Conservation (phyloP, 2,113 vertebrate species). For the Ia io region DNA sequence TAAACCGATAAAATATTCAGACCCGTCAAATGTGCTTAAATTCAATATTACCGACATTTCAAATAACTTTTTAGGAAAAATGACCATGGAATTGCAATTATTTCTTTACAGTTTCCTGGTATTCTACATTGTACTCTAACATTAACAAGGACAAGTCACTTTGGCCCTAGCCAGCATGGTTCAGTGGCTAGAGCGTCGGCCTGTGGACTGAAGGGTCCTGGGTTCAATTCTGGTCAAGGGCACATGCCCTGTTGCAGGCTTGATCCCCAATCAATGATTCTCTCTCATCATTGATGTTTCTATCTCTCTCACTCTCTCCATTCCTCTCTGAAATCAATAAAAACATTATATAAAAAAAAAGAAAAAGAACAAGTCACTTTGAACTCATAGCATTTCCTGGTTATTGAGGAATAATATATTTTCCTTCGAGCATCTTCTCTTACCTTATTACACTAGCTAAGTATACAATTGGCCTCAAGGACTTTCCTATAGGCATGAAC, state of each 20-base stretch:
- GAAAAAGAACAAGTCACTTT: background rate
- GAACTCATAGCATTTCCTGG: constrained; percentile 25
- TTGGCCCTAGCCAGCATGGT: background rate
- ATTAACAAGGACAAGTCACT: constrained; percentile 2
- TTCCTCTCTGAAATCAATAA: too few species aligned
- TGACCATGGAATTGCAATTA: background rate
- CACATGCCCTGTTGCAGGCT: too few species aligned
- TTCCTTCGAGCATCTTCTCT: background rate
- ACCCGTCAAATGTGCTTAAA: background rate
- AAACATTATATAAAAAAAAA: too few species aligned
- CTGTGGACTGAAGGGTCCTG: too few species aligned
- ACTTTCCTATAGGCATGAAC: background rate
- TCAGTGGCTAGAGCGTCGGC: too few species aligned
- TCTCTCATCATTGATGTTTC: too few species aligned
- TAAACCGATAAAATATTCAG: background rate
- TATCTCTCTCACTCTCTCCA: too few species aligned
- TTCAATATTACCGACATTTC: background rate
- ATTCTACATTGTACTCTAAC: background rate
- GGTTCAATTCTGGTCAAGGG: too few species aligned
- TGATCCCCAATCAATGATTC: too few species aligned
- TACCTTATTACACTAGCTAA: background rate
- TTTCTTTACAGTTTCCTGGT: background rate
- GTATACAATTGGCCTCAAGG: background rate
- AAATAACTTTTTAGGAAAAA: background rate
- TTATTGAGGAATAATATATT: background rate